These are phyloP conservation scores for Eupithecia dodoneata DNA, from an alignment of 2,888 invertebrate species.

Conservation along the genomic window DNA sequence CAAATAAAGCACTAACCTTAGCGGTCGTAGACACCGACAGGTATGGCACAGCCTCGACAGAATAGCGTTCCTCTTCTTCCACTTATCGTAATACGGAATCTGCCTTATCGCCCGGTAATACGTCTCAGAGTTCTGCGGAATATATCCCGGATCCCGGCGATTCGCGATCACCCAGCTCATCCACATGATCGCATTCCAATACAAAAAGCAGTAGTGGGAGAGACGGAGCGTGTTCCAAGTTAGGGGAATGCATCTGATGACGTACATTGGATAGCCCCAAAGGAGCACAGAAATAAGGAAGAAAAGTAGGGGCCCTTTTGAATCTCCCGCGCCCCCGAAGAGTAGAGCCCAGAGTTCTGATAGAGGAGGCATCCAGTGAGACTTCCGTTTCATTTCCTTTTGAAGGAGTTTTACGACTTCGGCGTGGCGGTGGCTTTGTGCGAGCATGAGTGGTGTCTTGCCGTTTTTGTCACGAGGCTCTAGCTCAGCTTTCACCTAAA, in stretches of 20 bases:
- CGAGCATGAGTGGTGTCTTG: constrained; percentile 95
- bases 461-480: constrained; percentile 95
- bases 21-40: constrained; percentile 93
- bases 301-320: constrained; percentile 93
- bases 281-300: constrained; percentile 93
- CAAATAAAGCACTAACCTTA: constrained; percentile 76
- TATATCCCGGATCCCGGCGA: constrained; percentile 94
- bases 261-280: constrained; percentile 98
- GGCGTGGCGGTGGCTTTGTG: constrained; percentile 93
- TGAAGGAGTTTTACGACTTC: constrained; percentile 93
- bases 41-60: constrained; percentile 94
- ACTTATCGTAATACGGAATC: constrained; percentile 96
- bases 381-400: constrained; percentile 91
- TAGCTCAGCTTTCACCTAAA: constrained; percentile 92
- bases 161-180: constrained; percentile 95
- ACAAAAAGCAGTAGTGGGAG: constrained; percentile 95
- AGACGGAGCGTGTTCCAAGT: constrained; percentile 95
- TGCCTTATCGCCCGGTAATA: constrained; percentile 96
- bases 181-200: constrained; percentile 97
- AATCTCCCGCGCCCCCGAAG: constrained; percentile 96
- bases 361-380: constrained; percentile 94
- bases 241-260: constrained; percentile 94
- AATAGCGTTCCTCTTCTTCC: constrained; percentile 93
- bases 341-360: constrained; percentile 95
- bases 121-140: constrained; percentile 94